Conservation (phyloP, 2,113 vertebrate genomes). For the Nanger granti region DNA sequence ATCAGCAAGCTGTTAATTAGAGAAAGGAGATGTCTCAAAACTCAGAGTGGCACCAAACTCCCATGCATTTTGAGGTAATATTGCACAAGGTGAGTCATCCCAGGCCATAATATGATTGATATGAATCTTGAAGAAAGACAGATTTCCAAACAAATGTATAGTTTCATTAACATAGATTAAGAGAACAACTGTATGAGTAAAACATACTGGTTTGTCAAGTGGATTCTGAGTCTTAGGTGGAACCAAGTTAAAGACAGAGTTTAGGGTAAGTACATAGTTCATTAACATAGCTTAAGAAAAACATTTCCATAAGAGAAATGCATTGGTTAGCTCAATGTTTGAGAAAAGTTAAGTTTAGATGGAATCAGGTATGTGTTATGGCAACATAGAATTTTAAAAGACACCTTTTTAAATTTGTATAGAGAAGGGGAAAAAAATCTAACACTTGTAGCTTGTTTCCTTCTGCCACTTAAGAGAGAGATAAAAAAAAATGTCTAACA, state of each 20-base stretch:
- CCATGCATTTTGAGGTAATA: neutral
- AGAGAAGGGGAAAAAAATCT: neutral
- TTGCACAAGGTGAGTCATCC: neutral
- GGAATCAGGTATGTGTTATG: neutral
- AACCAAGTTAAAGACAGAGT: neutral
- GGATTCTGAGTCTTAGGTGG: neutral
- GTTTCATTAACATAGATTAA: neutral
- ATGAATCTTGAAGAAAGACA: neutral
- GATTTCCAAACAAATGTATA: neutral
- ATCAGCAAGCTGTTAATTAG: neutral
- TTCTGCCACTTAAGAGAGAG: neutral
- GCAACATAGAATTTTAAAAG: neutral
- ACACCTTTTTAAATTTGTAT: neutral
- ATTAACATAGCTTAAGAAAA: neutral
- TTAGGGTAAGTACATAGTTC: neutral
- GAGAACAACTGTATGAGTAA: neutral
- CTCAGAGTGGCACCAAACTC: neutral
- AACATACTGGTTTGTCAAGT: neutral
- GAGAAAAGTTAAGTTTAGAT: neutral
- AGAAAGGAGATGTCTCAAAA: neutral
- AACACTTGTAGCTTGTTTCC: neutral
- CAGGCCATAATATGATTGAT: neutral
- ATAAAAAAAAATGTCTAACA: accelerated
- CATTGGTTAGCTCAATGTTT: neutral
- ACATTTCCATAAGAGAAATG: neutral